Conservation (phyloP, 2,888 invertebrate species). For the Tinea trinotella region DNA sequence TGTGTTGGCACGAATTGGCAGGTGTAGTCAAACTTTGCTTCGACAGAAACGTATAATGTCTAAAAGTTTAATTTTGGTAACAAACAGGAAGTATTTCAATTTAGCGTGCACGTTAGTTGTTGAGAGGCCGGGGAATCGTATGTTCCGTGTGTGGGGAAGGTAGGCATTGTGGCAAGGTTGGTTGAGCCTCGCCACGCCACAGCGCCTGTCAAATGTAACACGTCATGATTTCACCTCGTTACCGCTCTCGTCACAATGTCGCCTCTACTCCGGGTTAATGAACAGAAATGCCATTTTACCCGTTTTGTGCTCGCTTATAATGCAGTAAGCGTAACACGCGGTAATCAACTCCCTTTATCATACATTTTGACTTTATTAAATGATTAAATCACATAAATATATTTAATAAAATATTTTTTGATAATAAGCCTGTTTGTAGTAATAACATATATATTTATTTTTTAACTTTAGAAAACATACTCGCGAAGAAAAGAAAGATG, state of each 20-base stretch:
- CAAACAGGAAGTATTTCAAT: constrained; percentile 16
- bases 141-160: constrained; percentile 1
- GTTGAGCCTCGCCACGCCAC: constrained; percentile 12
- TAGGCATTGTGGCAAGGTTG: neutral
- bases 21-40: constrained; percentile 1
- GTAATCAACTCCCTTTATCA: constrained; percentile 18
- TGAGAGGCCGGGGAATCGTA: neutral
- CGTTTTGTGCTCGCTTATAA: constrained; percentile 18
- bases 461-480: too few species aligned
- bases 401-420: neutral
- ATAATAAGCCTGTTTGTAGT: neutral
- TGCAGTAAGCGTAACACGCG: constrained; percentile 12
- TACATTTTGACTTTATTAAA: constrained; percentile 15
- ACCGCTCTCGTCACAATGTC: constrained; percentile 42
- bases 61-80: constrained; percentile 16
- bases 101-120: neutral
- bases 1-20: neutral
- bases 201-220: constrained; percentile 25
- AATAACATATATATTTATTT: too few species aligned
- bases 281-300: constrained; percentile 34
- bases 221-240: constrained; percentile 42
- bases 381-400: neutral
- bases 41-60: constrained; percentile 11
- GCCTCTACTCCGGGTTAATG: constrained; percentile 39
- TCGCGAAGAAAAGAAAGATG: neutral